phyloP scores from a whole-genome alignment of 2,797 vertebrate species.

The Phylloscopus collybita region DNA sequence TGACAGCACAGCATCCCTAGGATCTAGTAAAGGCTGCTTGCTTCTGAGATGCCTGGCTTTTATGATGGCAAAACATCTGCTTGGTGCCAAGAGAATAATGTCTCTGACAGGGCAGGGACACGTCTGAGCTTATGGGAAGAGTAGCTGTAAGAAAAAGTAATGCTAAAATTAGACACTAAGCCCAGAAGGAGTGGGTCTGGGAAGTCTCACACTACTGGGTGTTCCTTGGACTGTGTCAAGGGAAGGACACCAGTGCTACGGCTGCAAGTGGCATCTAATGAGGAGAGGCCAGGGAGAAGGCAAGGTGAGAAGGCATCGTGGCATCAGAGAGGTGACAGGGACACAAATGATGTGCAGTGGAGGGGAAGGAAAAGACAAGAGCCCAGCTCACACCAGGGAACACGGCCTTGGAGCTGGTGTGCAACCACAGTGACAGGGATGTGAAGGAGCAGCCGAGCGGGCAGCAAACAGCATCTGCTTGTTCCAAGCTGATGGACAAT shows the following conservation, averaged over 20 bases:
- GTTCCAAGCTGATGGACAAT: not conserved
- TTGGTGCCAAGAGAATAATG: not conserved
- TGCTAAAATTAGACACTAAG: not conserved
- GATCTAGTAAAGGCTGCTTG: not conserved
- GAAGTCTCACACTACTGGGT: not conserved
- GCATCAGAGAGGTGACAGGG: not conserved
- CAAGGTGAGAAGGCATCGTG: not conserved
- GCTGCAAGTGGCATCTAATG: not conserved
- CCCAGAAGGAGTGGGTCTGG: not conserved
- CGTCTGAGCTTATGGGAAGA: not conserved
- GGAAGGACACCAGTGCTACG: accelerated
- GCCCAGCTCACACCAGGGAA: not conserved
- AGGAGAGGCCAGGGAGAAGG: not conserved
- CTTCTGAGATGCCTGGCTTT: not conserved
- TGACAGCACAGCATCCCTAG: not conserved
- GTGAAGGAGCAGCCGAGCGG: not conserved
- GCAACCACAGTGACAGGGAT: not conserved
- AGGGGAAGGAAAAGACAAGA: not conserved
- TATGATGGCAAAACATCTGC: not conserved
- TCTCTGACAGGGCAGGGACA: not conserved
- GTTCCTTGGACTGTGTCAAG: not conserved
- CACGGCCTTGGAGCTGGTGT: not conserved
- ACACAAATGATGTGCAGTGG: not conserved
- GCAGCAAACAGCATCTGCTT: not conserved
- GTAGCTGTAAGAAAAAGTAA: not conserved